phyloP scores from a whole-genome alignment of 2,888 invertebrate genomes.

The Amaurobius ferox region DNA sequence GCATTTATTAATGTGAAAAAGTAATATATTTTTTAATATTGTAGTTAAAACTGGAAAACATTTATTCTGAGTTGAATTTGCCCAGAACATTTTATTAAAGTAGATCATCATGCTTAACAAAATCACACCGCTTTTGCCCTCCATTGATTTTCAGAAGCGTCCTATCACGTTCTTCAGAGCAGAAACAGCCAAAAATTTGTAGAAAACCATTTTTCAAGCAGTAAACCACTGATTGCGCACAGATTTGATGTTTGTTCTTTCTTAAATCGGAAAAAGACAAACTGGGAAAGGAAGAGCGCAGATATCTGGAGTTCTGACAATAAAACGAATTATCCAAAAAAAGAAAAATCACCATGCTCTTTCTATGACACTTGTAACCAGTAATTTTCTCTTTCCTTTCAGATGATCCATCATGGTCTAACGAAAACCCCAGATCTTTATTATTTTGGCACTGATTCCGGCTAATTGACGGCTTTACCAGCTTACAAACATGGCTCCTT shows the following conservation, averaged over 20 bases:
- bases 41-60: background rate
- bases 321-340: conserved; percentile 30
- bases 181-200: conserved; percentile 20
- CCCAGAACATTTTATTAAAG: too few relatives aligned
- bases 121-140: background rate
- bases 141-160: conserved; percentile 43
- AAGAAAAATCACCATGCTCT: conserved; percentile 10
- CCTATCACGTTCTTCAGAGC: conserved; percentile 31
- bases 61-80: background rate
- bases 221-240: conserved; percentile 33
- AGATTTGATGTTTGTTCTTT: conserved; percentile 13
- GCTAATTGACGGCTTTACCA: conserved; percentile 44
- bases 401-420: conserved; percentile 39
- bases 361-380: conserved; percentile 47
- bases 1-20: background rate
- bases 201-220: conserved; percentile 25
- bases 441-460: conserved; percentile 31
- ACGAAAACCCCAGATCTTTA: conserved; percentile 23
- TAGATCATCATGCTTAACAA: background rate
- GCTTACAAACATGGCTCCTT: background rate
- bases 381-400: conserved; percentile 50
- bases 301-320: conserved; percentile 46
- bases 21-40: background rate
- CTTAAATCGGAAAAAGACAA: conserved; percentile 46
- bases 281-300: conserved; percentile 22